Evolutionary conservation across 2,113 vertebrate species (phyloP).

Genomic region (Corythornis madagascariensis): DNA sequence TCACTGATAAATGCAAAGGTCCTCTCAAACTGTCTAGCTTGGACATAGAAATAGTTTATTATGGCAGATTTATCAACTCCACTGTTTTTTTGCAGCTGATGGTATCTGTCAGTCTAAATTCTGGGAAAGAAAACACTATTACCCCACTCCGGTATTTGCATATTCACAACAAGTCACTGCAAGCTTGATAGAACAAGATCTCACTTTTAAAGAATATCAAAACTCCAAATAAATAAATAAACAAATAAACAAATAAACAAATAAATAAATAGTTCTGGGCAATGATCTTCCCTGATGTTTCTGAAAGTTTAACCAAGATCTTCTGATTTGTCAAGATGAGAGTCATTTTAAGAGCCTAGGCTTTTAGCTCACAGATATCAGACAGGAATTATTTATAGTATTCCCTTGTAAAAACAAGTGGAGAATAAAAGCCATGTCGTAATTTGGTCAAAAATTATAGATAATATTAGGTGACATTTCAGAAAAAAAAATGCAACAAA

Average conservation of each 20-base stretch:
- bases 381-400: background rate
- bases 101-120: background rate
- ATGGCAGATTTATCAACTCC: background rate
- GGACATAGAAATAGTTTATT: background rate
- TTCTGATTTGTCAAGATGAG: background rate
- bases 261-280: background rate
- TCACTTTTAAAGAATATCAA: background rate
- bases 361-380: background rate
- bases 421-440: background rate
- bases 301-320: background rate
- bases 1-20: background rate
- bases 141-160: background rate
- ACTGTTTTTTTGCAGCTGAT: background rate
- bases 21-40: background rate
- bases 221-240: background rate
- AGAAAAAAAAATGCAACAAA: background rate
- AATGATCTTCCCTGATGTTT: background rate
- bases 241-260: background rate
- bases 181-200: background rate
- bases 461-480: background rate
- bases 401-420: background rate
- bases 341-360: background rate
- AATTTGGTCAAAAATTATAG: background rate
- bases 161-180: rapidly evolving
- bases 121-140: background rate